phyloP scores from a whole-genome alignment of 2,888 invertebrate species.

The Idaea biselata region DNA sequence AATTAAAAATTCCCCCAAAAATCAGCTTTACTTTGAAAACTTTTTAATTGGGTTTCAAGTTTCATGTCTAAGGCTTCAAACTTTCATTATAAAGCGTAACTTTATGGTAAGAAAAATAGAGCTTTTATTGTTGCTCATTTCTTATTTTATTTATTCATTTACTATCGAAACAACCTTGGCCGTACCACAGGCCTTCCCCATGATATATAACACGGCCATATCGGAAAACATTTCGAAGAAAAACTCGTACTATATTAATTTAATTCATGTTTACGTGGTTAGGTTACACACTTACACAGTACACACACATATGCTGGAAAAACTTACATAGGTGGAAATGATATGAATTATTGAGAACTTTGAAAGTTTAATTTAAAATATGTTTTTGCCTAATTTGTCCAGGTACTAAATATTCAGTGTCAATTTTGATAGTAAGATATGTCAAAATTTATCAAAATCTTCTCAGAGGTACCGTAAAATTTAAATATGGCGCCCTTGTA shows the following conservation, averaged over 20 bases:
- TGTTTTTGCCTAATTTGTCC: too few species aligned
- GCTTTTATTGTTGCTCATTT: not conserved
- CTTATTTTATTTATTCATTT: not conserved
- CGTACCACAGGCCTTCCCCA: not conserved
- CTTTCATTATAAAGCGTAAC: not conserved
- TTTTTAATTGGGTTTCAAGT: not conserved
- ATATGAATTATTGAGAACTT: too few species aligned
- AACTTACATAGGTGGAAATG: too few species aligned
- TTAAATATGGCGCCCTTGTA: too few species aligned
- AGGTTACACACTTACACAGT: not conserved
- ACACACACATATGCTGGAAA: too few species aligned
- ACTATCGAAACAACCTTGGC: not conserved
- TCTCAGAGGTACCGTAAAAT: too few species aligned
- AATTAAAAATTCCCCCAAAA: not conserved
- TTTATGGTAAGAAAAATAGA: not conserved
- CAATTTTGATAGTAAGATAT: too few species aligned
- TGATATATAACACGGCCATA: not conserved
- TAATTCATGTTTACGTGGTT: not conserved
- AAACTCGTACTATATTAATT: not conserved
- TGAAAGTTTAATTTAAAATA: too few species aligned
- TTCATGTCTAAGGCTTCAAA: not conserved
- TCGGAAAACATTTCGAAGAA: not conserved
- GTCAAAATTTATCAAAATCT: too few species aligned
- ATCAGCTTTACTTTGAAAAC: not conserved
- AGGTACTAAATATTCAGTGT: too few species aligned